Conservation (phyloP, 35 echinoderm and acorn worm genomes). For the Diadema setosum region DNA sequence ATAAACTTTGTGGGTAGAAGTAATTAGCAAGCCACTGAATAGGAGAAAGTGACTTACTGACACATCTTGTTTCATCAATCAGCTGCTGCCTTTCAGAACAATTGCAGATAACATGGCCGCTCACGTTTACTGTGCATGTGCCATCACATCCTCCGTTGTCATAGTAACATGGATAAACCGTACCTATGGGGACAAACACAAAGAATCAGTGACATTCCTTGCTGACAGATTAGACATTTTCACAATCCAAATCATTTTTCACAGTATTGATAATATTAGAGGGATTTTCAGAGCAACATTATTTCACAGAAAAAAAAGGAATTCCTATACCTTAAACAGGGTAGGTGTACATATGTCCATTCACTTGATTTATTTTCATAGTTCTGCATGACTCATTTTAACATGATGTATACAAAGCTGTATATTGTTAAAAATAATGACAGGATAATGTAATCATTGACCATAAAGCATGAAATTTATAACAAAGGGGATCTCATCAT, state of each 20-base stretch:
- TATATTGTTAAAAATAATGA: no score
- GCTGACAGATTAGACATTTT: background rate
- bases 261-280: no score
- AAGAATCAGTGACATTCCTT: background rate
- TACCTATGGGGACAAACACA: background rate
- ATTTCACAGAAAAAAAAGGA: background rate
- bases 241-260: no score
- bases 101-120: slow-evolving; percentile 42
- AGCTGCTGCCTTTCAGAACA: slow-evolving; percentile 25
- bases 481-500: no score
- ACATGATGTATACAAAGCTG: no score
- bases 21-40: background rate
- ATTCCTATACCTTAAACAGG: background rate
- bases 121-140: slow-evolving; percentile 38
- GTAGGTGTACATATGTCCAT: no score
- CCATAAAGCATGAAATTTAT: no score
- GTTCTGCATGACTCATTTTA: no score
- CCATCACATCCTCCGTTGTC: slow-evolving; percentile 86
- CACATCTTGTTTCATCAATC: slow-evolving; percentile 26
- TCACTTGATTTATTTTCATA: no score
- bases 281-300: background rate
- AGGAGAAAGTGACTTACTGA: slow-evolving; percentile 7
- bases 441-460: no score
- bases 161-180: background rate
- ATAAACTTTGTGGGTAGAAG: background rate